Evolutionary conservation across 2,888 invertebrate genomes (phyloP).

Genomic region (Chymomyza caudatula): DNA sequence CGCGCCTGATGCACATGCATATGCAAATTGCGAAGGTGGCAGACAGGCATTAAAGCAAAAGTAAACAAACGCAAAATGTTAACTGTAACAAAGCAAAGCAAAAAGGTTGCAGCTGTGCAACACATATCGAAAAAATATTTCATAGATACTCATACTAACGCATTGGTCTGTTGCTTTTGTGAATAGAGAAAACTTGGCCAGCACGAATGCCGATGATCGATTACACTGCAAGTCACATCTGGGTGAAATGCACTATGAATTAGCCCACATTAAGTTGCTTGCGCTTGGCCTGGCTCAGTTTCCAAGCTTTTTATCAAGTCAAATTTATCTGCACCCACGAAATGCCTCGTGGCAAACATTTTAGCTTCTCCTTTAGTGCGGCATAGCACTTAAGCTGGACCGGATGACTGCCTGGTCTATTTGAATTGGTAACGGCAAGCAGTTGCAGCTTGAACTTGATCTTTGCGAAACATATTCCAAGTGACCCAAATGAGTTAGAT

Average conservation of each 20-base stretch:
- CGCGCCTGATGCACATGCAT: neutral
- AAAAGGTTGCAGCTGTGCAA: conserved; percentile 13
- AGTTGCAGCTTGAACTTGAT: conserved; percentile 17
- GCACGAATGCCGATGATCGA: conserved; percentile 33
- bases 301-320: conserved; percentile 45
- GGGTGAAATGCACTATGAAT: conserved; percentile 29
- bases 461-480: neutral
- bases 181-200: conserved; percentile 17
- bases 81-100: conserved; percentile 15
- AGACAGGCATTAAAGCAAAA: neutral
- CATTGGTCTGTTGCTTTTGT: conserved; percentile 11
- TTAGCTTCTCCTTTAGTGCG: conserved; percentile 2
- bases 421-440: neutral
- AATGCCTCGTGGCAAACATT: conserved; percentile 57
- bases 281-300: neutral
- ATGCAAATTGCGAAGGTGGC: conserved; percentile 9
- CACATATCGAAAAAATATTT: conserved; percentile 16
- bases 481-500: neutral
- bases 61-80: neutral
- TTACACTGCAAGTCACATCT: conserved; percentile 40
- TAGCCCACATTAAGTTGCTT: neutral
- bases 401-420: neutral
- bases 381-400: neutral
- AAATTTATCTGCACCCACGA: conserved; percentile 67
- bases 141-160: neutral